A percentile compares a stretch with the other conserved stretches of the same genome.
phyloP scores from a whole-genome alignment of 2,797 vertebrate species.

The Okamejei kenojei region DNA sequence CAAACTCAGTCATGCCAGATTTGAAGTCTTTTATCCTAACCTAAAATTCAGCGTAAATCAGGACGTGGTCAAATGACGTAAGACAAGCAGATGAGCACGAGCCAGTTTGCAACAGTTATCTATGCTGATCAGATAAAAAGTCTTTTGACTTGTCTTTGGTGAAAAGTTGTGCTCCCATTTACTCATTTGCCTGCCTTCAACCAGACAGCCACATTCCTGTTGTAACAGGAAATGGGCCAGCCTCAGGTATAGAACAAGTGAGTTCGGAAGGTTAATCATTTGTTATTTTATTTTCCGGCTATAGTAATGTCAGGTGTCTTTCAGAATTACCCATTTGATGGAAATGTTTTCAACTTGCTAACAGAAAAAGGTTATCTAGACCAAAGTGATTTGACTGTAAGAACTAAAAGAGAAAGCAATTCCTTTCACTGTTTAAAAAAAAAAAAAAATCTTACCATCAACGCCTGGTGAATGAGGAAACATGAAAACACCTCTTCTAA shows the following conservation, averaged over 20 bases:
- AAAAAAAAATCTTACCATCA: neutral
- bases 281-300: slow-evolving; percentile 17
- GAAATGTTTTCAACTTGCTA: neutral
- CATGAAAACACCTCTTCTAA: neutral
- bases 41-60: neutral
- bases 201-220: slow-evolving; percentile 24
- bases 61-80: slow-evolving; percentile 25
- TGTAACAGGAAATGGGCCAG: slow-evolving; percentile 20
- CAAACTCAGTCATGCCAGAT: neutral
- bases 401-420: neutral
- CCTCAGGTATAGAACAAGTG: slow-evolving; percentile 7
- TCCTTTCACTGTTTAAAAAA: no score
- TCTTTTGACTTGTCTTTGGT: slow-evolving; percentile 20
- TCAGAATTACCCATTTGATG: neutral
- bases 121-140: neutral
- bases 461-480: neutral
- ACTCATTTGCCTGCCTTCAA: slow-evolving; percentile 15
- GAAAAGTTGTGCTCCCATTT: slow-evolving; percentile 11
- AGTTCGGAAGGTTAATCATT: neutral
- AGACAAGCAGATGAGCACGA: neutral
- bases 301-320: slow-evolving; percentile 13
- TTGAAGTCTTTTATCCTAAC: neutral
- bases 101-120: neutral
- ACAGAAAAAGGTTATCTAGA: neutral
- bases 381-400: neutral